Evolutionary conservation across 2,797 vertebrate genomes (phyloP).

Genomic region (Anomalospiza imberbis): DNA sequence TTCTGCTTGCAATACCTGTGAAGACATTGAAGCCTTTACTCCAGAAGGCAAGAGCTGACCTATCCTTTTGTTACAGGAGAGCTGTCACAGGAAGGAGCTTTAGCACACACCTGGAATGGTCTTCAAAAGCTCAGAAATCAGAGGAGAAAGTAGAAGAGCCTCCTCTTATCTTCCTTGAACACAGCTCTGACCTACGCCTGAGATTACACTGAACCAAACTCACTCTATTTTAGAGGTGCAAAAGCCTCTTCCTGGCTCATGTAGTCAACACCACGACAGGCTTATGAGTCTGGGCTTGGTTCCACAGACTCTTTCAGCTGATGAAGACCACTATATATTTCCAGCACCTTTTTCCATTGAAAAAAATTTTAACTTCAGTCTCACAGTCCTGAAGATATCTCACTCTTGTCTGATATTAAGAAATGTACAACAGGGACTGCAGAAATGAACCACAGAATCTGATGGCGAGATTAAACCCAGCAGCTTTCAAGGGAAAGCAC

Average conservation of each 20-base stretch:
- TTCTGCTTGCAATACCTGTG: neutral
- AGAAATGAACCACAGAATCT: conserved; percentile 26
- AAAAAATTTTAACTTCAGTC: conserved; percentile 30
- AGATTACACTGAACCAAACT: neutral
- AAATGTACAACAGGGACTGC: conserved; percentile 3
- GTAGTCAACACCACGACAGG: rapidly evolving
- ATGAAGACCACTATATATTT: neutral
- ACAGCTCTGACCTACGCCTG: neutral
- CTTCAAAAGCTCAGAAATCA: neutral
- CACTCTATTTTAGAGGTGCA: neutral
- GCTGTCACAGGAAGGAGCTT: neutral
- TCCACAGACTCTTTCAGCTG: neutral
- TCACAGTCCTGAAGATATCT: conserved; percentile 39
- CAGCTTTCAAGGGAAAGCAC: conserved; percentile 12
- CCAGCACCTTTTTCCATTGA: neutral
- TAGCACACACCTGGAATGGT: neutral
- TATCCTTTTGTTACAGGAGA: neutral
- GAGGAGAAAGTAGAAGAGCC: neutral
- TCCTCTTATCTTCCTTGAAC: neutral
- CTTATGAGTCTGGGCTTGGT: neutral
- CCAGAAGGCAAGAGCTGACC: neutral
- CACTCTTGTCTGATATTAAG: conserved; percentile 40
- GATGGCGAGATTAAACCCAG: conserved; percentile 45
- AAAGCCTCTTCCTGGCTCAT: neutral
- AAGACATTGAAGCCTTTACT: neutral